Conservation (phyloP, 2,888 invertebrate genomes). For the Thecocarcelia acutangulata region DNA sequence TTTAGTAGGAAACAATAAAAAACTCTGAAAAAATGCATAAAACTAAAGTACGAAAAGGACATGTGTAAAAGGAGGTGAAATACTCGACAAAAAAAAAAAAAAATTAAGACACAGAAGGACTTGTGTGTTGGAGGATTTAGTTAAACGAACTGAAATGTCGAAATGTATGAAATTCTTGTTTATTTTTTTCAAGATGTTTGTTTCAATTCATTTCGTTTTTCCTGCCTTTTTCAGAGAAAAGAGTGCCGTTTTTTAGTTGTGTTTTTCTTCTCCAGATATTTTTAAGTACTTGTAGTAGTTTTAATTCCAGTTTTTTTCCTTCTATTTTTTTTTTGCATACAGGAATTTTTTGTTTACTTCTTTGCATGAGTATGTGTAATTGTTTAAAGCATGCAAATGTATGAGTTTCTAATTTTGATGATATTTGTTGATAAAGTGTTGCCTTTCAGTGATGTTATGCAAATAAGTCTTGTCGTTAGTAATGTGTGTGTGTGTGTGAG, state of each 20-base stretch:
- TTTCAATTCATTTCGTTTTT: slow-evolving; percentile 33
- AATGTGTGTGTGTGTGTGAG: not conserved
- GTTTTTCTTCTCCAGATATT: slow-evolving; percentile 50
- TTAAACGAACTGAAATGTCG: slow-evolving; percentile 68
- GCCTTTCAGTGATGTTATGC: slow-evolving; percentile 38
- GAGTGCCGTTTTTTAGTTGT: slow-evolving; percentile 20
- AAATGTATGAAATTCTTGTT: slow-evolving; percentile 27
- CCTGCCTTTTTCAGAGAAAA: slow-evolving; percentile 31
- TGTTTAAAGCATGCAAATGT: slow-evolving; percentile 8
- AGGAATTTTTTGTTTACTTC: slow-evolving; percentile 11
- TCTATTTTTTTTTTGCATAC: slow-evolving; percentile 27
- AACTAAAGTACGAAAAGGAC: slow-evolving; percentile 47
- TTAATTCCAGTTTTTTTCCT: slow-evolving; percentile 44
- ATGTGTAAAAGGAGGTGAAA: slow-evolving; percentile 56
- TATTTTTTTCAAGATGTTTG: slow-evolving; percentile 48
- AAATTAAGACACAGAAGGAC: slow-evolving; percentile 23
- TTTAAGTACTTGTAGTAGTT: slow-evolving; percentile 63
- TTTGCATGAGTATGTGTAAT: slow-evolving; percentile 27
- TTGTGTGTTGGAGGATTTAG: slow-evolving; percentile 62
- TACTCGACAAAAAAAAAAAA: slow-evolving; percentile 4
- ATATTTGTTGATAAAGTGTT: slow-evolving; percentile 51
- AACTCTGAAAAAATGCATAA: slow-evolving; percentile 26
- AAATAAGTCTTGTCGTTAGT: slow-evolving; percentile 4
- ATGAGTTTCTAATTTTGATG: slow-evolving; percentile 60
- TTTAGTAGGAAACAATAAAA: slow-evolving; percentile 48